Evolutionary conservation across 37 sponge, comb jelly and placozoan species (phyloP), one percentile per base, ranked within the genome.

Genomic region (Chondrosia reniformis): DNA sequence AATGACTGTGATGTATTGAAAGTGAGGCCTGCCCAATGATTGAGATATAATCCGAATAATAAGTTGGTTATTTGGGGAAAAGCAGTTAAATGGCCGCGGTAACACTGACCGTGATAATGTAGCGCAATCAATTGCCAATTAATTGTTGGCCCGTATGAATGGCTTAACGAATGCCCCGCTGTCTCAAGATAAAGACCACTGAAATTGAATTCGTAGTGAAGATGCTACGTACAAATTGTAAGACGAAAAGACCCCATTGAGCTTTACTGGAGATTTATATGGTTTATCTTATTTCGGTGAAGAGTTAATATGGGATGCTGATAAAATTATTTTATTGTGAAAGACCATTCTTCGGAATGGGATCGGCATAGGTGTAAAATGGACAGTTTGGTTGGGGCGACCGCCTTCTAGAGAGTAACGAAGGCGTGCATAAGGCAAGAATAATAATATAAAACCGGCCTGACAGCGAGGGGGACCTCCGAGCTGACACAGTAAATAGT

Each of bases 241-340:
- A 93, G 93, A 93, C 93, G 90, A 88, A 84, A 89, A 93, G 93
- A 93, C 93, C 93, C 86, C 71, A 79, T 88, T 83, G 90, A 93
- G 90, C 90, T 93, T 93, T 86, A 89, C 93, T 89, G 90, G 76
- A 86, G 63, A 31, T 74, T 93, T 93, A 85, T 76, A 89, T 86
- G 24, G 43, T 82, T 65, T 38, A 63, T 52, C 27, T 44, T 62
- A 77, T 86, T 87, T 82, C 39, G 49, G 75, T 63, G 80, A 74
- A 85, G 85, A 79, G 61, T 83, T 77, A 77, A 67, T 64, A 78
- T 77, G 84, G 22, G 74, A 40, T 67, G 7, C 33, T 54, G 39
- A 66, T 37, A 37, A 32, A 19, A 43, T 38, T 69, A 39, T 24
- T 37, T 36, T 66, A 28, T 38, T 39, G 56, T 80, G 81, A 71